These are phyloP conservation scores for Drosophila setifemur DNA, from an alignment of 1,140 invertebrate genomes.

Conservation along the genomic window DNA sequence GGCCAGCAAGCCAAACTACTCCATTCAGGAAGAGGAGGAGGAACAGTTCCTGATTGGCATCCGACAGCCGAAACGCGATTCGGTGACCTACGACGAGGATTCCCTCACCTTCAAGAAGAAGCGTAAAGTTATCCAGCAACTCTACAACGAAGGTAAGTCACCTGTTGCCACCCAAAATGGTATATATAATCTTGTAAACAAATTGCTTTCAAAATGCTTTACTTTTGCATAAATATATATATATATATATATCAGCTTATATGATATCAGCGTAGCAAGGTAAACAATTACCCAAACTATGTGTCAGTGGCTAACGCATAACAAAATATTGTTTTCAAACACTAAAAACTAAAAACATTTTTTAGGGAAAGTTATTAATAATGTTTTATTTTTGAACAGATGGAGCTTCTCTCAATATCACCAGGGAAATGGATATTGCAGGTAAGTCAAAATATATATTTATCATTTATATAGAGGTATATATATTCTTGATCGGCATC, in stretches of 20 bases:
- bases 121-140: constrained; percentile 84
- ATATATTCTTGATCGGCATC: too few species aligned
- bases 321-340: constrained; percentile 36
- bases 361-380: neutral
- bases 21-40: constrained; percentile 83
- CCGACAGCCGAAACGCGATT: constrained; percentile 82
- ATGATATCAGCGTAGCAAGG: constrained; percentile 79
- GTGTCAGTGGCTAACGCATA: constrained; percentile 70
- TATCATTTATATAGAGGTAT: too few species aligned
- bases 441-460: constrained; percentile 40
- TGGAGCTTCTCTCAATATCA: constrained; percentile 78
- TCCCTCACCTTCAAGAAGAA: constrained; percentile 85
- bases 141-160: constrained; percentile 85
- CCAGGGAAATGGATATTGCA: constrained; percentile 74
- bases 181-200: neutral
- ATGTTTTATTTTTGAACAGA: constrained; percentile 33
- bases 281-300: constrained; percentile 60
- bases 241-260: constrained; percentile 60
- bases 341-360: neutral
- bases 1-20: constrained; percentile 62
- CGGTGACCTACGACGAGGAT: constrained; percentile 81
- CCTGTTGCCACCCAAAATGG: neutral
- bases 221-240: constrained; percentile 29
- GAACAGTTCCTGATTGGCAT: constrained; percentile 85
- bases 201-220: constrained; percentile 37